These are phyloP conservation scores for Endotricha flammealis DNA, from an alignment of 2,888 invertebrate genomes.

Conservation along the genomic window DNA sequence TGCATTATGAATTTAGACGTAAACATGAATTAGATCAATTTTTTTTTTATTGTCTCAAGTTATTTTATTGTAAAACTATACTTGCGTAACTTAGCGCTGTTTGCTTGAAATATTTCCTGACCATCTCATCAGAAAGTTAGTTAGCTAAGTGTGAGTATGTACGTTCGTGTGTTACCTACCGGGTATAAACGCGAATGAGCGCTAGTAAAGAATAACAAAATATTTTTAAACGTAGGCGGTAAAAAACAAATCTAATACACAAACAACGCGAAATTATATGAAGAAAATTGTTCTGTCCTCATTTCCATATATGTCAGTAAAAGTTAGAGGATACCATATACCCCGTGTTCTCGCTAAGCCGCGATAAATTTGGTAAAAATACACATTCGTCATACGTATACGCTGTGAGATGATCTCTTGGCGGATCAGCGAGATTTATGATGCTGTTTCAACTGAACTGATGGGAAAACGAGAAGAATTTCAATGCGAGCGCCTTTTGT, in stretches of 20 bases:
- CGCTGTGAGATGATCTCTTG: slow-evolving; percentile 48
- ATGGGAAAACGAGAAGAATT: slow-evolving; percentile 29
- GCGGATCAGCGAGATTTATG: slow-evolving; percentile 64
- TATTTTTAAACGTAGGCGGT: not conserved
- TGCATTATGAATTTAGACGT: too few relatives aligned
- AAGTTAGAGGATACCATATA: slow-evolving; percentile 6
- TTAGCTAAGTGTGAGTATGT: too few relatives aligned
- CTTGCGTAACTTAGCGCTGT: too few relatives aligned
- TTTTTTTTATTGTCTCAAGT: too few relatives aligned
- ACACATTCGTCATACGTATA: slow-evolving; percentile 59
- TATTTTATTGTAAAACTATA: too few relatives aligned
- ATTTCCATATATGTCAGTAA: slow-evolving; percentile 12
- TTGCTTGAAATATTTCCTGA: too few relatives aligned
- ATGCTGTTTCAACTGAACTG: slow-evolving; percentile 37
- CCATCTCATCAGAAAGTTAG: too few relatives aligned
- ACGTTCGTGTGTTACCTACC: too few relatives aligned
- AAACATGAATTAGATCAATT: too few relatives aligned
- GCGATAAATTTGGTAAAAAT: slow-evolving; percentile 51
- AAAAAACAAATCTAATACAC: not conserved
- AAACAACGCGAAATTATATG: slow-evolving; percentile 7
- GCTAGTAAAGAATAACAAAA: too few relatives aligned
- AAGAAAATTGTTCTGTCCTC: slow-evolving; percentile 5
- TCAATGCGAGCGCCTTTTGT: slow-evolving; percentile 8
- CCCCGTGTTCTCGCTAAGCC: slow-evolving; percentile 22
- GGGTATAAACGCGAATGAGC: too few relatives aligned